Conservation (phyloP, 2,797 vertebrate species). For the Calcarius lapponicus region DNA sequence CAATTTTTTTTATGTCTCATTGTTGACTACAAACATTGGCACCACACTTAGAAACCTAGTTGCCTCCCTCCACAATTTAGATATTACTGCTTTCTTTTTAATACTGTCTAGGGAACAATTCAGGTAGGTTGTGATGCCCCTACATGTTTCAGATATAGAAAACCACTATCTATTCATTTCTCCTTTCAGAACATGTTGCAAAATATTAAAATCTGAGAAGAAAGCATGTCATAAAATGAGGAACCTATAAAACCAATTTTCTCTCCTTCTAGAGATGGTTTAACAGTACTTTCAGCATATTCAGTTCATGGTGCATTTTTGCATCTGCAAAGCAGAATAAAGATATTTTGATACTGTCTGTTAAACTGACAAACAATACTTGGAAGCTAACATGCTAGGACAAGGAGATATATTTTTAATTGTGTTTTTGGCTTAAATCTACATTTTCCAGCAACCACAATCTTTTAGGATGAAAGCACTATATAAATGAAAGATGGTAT, state of each 20-base stretch:
- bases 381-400: constrained; percentile 47
- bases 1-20: constrained; percentile 67
- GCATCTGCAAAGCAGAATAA: constrained; percentile 37
- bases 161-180: constrained; percentile 59
- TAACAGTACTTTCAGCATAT: constrained; percentile 58
- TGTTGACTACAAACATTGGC: constrained; percentile 69
- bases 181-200: constrained; percentile 56
- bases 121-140: constrained; percentile 61
- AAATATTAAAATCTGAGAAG: constrained; percentile 67
- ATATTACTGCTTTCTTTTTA: constrained; percentile 67
- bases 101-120: constrained; percentile 61
- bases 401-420: constrained; percentile 65
- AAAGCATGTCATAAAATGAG: constrained; percentile 61
- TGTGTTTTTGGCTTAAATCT: constrained; percentile 61
- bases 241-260: constrained; percentile 64
- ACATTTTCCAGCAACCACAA: constrained; percentile 55
- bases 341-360: constrained; percentile 51
- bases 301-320: constrained; percentile 48
- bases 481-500: constrained; percentile 65
- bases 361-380: constrained; percentile 56
- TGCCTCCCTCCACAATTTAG: constrained; percentile 58
- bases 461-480: constrained; percentile 59
- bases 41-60: constrained; percentile 63
- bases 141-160: constrained; percentile 63
- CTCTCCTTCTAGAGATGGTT: constrained; percentile 60